A percentile compares a stretch with the other conserved stretches of the same genome.
These are phyloP conservation scores for Marcusenius ussheri DNA, from an alignment of 2,113 vertebrate species.

Conservation along the genomic window DNA sequence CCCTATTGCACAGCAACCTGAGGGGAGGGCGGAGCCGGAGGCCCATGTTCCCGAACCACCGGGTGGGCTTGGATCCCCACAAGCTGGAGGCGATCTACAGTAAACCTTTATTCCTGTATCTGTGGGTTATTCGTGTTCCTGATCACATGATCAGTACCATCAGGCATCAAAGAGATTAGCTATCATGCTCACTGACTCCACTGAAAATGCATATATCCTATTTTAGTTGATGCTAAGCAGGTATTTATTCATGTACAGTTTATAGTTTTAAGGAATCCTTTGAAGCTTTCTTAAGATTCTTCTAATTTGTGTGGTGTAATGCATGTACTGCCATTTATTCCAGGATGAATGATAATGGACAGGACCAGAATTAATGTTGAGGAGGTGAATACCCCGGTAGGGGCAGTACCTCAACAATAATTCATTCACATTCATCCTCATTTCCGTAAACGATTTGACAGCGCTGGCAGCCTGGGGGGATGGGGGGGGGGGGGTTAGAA, in stretches of 20 bases:
- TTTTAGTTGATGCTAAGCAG: background rate
- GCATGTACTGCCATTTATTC: background rate
- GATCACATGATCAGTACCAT: background rate
- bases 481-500: background rate
- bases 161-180: background rate
- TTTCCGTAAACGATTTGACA: constrained; percentile 44
- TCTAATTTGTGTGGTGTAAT: background rate
- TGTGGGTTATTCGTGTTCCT: background rate
- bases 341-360: background rate
- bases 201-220: background rate
- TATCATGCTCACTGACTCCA: background rate
- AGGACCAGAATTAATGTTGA: constrained; percentile 30
- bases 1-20: constrained; percentile 50
- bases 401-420: constrained; percentile 33
- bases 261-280: background rate
- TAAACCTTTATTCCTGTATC: constrained; percentile 19
- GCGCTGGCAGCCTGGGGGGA: constrained; percentile 29
- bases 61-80: constrained; percentile 40
- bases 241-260: background rate
- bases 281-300: background rate
- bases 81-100: constrained; percentile 52
- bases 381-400: constrained; percentile 29
- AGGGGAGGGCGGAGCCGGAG: constrained; percentile 43
- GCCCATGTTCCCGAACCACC: constrained; percentile 41
- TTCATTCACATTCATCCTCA: constrained; percentile 44